Evolutionary conservation across 2,113 vertebrate species (phyloP), one percentile per base, ranked within the genome.

Genomic region (Pogonocichla stellata): DNA sequence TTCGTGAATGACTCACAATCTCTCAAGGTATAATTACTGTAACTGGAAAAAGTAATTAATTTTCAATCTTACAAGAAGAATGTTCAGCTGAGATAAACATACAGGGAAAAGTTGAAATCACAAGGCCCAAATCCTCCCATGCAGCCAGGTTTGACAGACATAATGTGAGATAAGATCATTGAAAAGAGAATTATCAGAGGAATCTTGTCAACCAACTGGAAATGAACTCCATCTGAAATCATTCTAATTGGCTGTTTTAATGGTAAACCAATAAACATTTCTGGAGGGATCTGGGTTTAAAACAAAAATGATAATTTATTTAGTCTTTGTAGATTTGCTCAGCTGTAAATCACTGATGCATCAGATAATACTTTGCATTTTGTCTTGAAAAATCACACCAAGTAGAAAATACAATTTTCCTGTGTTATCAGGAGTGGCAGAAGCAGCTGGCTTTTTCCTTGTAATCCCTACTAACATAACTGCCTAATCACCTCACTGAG

Each of bases 401-500:
- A 83, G 71, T 77, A 90, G 71, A 93, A 94, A 95, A 92, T 58
- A 88, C 1, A 13, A 67, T 80, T 77, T 90, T n/a, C 61, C 42
- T 31, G 31, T 53, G 60, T 65, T 94, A 80, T 43, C 54, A 75
- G 67, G 85, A 82, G 81, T 8, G 3, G 65, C n/a, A 50, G 62
- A 92, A 74, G 80, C 94, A 97, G 92, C 80, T 87, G 88, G 54
- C 69, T 92, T 19, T 2, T 42, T 82, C 81, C 19, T 81, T 81
- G 70, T 95, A 72, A 92, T 92, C 81, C 85, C 92, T 61, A n/a
- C 78, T 75, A 81, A 40, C 43, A 20, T n/a, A 87, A 80, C 70
- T 83, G 74, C 72, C 90, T 94, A 86, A 95, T 95, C 87, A 92
- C 90, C 75, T 88, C 81, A 33, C 74, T 73, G 58, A 91, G 71